Evolutionary conservation across 2,797 vertebrate species (phyloP).

Genomic region (Sciaenops ocellatus): DNA sequence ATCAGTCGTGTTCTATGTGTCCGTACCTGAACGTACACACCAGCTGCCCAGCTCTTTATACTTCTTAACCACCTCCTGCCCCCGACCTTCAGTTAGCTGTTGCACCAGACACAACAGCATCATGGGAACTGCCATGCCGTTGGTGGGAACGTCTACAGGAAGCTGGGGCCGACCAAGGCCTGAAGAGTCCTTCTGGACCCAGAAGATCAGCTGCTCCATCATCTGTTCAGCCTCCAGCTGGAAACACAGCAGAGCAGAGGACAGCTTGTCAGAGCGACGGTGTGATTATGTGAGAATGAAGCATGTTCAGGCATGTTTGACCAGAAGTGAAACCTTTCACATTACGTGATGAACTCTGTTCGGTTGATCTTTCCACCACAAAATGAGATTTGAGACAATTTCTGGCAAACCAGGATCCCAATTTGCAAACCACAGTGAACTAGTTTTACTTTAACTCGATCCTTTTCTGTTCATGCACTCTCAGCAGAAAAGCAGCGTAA

Average conservation of each 20-base stretch:
- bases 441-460: too few relatives aligned
- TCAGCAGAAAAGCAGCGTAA: too few relatives aligned
- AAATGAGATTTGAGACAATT: neutral
- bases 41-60: slow-evolving; percentile 86
- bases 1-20: neutral
- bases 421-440: too few relatives aligned
- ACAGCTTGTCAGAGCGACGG: neutral
- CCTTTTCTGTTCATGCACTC: too few relatives aligned
- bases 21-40: slow-evolving; percentile 89
- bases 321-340: too few relatives aligned
- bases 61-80: slow-evolving; percentile 61
- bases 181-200: slow-evolving; percentile 86
- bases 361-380: too few relatives aligned
- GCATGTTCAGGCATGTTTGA: neutral
- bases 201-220: slow-evolving; percentile 88
- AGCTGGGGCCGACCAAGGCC: slow-evolving; percentile 85
- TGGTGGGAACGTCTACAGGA: slow-evolving; percentile 77
- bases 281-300: neutral
- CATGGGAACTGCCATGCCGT: slow-evolving; percentile 91
- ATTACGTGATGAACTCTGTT: too few relatives aligned
- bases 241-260: slow-evolving; percentile 8
- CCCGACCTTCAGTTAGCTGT: slow-evolving; percentile 83
- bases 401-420: neutral
- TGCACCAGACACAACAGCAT: too few relatives aligned
- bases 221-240: slow-evolving; percentile 87